Base-by-base conservation (phyloP, 2,888 invertebrate species). In the Tryphoninae sp. region DNA sequence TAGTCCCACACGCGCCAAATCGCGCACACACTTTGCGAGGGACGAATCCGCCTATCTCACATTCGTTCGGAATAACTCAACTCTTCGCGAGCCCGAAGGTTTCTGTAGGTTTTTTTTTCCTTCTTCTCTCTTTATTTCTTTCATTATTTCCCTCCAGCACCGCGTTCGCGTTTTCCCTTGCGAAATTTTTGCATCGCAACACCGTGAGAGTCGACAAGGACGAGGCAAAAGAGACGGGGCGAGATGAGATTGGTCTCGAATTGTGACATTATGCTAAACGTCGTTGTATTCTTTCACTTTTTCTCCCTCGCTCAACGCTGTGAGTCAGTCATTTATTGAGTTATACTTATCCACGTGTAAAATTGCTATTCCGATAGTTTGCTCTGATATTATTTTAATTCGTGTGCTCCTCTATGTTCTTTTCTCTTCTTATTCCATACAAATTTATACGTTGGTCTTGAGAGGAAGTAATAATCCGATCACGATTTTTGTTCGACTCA, bases 151-250 rank as follows among this genome's bases (percentile, higher is more conserved):
- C 69, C 74, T 76, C 85, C 69, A 74, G 64, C 85, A 77, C 75
- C 75, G 75, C 68, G 84, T 67, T 78, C 78, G 82, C 72, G 84
- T 80, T 86, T 80, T 86, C 84, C 82, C 86, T 88, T 85, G 88
- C 88, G 87, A 87, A 89, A 89, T 87, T 87, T 88, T 89, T 86
- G 87, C 89, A 87, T 87, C 85, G 84, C 76, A 86, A 84, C 82
- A 77, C 65, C 59, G 71, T 40, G 42, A 1, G 64, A 71, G 76
- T 58, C 64, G 79, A 73, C 80, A 73, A 79, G 77, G 76, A 68
- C 79, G 82, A 53, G 73, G 33, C 22, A 53, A 73, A 72, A 68
- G 68, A 76, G 72, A 72, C 67, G 62, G 73, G 53, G 62, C 73
- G 68, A 73, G 72, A 72, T 65, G 72, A 73, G 80, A 80, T 80